A percentile compares a stretch with the other conserved stretches of the same genome.
phyloP scores from a whole-genome alignment of 2,888 invertebrate species.

The Apamea crenata region DNA sequence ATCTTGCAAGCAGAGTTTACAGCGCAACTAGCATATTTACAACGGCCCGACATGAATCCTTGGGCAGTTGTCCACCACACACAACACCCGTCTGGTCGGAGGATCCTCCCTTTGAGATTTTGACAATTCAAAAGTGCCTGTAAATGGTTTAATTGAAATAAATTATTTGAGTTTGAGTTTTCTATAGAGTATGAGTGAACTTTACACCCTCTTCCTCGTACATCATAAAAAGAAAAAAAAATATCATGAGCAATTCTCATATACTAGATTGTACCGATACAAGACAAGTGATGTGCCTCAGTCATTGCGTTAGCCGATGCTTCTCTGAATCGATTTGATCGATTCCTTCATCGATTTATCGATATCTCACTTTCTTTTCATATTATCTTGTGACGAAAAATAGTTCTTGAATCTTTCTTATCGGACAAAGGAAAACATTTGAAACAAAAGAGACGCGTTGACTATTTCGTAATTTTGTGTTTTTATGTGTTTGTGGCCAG shows the following conservation, averaged over 20 bases:
- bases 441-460: slow-evolving; percentile 5
- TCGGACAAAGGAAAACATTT: slow-evolving; percentile 24
- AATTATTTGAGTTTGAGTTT: too few relatives aligned
- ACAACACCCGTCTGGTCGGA: too few relatives aligned
- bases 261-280: neutral
- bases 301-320: neutral
- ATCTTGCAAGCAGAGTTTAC: too few relatives aligned
- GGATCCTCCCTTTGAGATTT: too few relatives aligned
- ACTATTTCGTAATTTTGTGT: neutral
- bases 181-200: too few relatives aligned
- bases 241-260: neutral
- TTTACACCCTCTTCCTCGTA: too few relatives aligned
- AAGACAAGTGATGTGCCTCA: neutral
- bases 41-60: too few relatives aligned
- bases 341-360: neutral
- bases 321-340: neutral
- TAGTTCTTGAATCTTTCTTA: slow-evolving; percentile 19
- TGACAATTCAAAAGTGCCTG: too few relatives aligned
- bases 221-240: too few relatives aligned
- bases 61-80: too few relatives aligned
- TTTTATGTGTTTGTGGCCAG: neutral
- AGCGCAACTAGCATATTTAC: too few relatives aligned
- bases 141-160: too few relatives aligned
- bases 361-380: slow-evolving; percentile 16
- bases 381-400: slow-evolving; percentile 6